Evolutionary conservation across 1,140 invertebrate genomes (phyloP).

Genomic region (Microplitis demolitor): DNA sequence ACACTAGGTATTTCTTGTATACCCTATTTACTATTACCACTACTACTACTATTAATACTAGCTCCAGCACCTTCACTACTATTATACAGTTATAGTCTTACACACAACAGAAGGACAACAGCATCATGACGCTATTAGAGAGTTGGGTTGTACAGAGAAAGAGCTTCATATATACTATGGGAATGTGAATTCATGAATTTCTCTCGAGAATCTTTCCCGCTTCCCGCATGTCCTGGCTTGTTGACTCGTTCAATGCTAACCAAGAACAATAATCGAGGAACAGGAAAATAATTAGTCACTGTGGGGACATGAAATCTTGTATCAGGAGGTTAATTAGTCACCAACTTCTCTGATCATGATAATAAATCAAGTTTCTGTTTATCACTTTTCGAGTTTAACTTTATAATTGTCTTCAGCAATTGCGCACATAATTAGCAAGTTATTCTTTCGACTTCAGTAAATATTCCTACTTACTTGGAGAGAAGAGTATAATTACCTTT

Average conservation of each 20-base stretch:
- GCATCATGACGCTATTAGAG: neutral
- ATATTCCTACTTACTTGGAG: too few species aligned
- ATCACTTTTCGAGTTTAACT: neutral
- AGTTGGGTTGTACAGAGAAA: neutral
- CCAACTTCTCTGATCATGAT: neutral
- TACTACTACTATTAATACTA: too few species aligned
- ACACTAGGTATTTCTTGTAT: neutral
- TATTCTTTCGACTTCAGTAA: too few species aligned
- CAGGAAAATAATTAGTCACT: constrained; percentile 23
- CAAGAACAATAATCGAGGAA: constrained; percentile 16
- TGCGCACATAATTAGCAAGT: too few species aligned
- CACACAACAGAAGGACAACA: neutral
- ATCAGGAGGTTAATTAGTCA: constrained; percentile 18
- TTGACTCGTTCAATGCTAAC: neutral
- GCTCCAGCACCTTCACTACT: too few species aligned
- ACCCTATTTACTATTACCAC: too few species aligned
- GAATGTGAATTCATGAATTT: constrained; percentile 3
- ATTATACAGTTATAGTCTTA: neutral
- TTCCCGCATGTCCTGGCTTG: neutral
- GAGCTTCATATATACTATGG: neutral
- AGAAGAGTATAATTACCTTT: too few species aligned
- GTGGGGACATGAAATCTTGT: constrained; percentile 12
- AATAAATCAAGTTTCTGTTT: neutral
- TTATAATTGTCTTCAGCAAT: neutral
- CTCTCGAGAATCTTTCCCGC: neutral